phyloP scores from a whole-genome alignment of 37 sponge, comb jelly and placozoan genomes.

The Bolinopsis microptera region DNA sequence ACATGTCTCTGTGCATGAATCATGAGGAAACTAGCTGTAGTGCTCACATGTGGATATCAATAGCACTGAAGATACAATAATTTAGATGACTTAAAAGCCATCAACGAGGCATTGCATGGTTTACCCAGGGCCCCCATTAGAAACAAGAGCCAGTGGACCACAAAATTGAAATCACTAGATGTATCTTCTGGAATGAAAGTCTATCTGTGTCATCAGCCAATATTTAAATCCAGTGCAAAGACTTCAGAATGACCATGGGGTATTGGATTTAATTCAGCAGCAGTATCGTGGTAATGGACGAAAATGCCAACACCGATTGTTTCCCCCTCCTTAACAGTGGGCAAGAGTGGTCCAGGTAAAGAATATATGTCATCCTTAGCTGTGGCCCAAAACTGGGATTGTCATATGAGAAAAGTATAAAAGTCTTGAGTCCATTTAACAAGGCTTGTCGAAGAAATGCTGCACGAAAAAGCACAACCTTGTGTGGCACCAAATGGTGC shows the following conservation, averaged over 20 bases:
- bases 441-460: not conserved
- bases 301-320: not conserved
- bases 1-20: not conserved
- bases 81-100: no score
- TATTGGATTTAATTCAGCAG: not conserved
- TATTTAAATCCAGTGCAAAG: not conserved
- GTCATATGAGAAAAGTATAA: not conserved
- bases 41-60: not conserved
- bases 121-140: no score
- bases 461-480: not conserved
- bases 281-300: not conserved
- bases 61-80: not conserved
- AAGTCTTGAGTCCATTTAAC: not conserved
- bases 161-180: not conserved
- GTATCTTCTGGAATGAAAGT: not conserved
- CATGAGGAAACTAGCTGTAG: not conserved
- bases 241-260: not conserved
- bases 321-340: not conserved
- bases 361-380: not conserved
- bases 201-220: not conserved
- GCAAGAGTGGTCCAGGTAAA: not conserved
- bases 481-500: slow-evolving; percentile 27
- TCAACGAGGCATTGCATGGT: not conserved
- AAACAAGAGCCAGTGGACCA: not conserved
- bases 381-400: not conserved